Percentiles rank a stretch among this genome's conserved stretches.
Evolutionary conservation across 1,140 invertebrate species (phyloP).

Genomic region (Leptestheria dahalacensis): DNA sequence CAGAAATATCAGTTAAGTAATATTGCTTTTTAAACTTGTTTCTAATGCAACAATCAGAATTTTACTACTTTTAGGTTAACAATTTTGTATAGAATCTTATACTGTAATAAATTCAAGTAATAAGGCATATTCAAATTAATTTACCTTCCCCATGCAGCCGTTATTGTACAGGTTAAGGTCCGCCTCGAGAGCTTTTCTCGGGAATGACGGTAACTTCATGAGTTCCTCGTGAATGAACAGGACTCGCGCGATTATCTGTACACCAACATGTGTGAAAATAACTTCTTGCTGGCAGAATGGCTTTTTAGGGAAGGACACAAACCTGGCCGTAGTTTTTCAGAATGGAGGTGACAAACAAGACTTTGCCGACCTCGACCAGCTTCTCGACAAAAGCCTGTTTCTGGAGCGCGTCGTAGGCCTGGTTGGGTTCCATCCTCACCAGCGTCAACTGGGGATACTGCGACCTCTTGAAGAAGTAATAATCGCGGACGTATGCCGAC

Average conservation of each 20-base stretch:
- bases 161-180: slow-evolving; percentile 86
- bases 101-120: no score
- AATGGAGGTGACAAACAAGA: slow-evolving; percentile 36
- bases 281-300: no score
- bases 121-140: not conserved
- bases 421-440: slow-evolving; percentile 81
- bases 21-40: not conserved
- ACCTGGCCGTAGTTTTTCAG: slow-evolving; percentile 31
- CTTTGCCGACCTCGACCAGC: slow-evolving; percentile 93
- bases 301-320: no score
- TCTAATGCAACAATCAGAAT: not conserved
- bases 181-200: slow-evolving; percentile 89
- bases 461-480: slow-evolving; percentile 97
- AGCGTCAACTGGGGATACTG: slow-evolving; percentile 93
- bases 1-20: no score
- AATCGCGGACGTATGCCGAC: slow-evolving; percentile 85
- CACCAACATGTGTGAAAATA: slow-evolving; percentile 12
- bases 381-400: slow-evolving; percentile 83
- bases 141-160: slow-evolving; percentile 72
- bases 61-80: no score
- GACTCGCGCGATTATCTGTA: slow-evolving; percentile 74
- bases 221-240: slow-evolving; percentile 99
- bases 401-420: slow-evolving; percentile 81
- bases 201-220: slow-evolving; percentile 96
- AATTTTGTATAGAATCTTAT: no score